Evolutionary conservation across 2,113 vertebrate species (phyloP).

Genomic region (Festucalex cinctus): DNA sequence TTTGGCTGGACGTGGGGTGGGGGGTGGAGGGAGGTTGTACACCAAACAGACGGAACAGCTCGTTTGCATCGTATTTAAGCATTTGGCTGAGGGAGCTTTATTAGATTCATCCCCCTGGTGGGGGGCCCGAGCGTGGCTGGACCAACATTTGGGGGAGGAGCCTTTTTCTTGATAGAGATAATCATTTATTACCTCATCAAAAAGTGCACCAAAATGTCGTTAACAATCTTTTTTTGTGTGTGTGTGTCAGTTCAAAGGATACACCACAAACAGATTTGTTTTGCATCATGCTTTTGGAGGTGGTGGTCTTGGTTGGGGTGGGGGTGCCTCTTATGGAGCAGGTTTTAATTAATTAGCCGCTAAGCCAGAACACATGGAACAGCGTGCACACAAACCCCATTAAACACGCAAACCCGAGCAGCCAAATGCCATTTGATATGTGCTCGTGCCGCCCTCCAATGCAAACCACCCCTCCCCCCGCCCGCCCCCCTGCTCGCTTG

Average conservation of each 20-base stretch:
- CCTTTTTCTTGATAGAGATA: constrained; percentile 1
- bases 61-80: constrained; percentile 72
- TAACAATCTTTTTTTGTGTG: background rate
- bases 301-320: background rate
- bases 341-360: constrained; percentile 4
- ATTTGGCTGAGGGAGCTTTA: constrained; percentile 66
- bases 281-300: background rate
- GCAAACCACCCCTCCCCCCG: background rate
- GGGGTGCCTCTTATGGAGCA: background rate
- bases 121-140: constrained; percentile 36
- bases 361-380: constrained; percentile 2
- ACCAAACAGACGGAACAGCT: constrained; percentile 65
- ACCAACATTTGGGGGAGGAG: constrained; percentile 26
- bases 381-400: background rate
- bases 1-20: constrained; percentile 39
- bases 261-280: background rate
- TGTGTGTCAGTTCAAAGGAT: background rate
- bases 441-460: background rate
- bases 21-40: background rate
- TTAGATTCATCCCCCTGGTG: constrained; percentile 60
- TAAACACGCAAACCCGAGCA: background rate
- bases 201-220: background rate
- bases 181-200: background rate
- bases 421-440: constrained; percentile 1
- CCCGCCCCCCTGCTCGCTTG: background rate